A percentile compares a stretch with the other conserved stretches of the same genome.
These are phyloP conservation scores for Notocelia uddmanniana DNA, from an alignment of 2,888 invertebrate genomes.

Conservation along the genomic window DNA sequence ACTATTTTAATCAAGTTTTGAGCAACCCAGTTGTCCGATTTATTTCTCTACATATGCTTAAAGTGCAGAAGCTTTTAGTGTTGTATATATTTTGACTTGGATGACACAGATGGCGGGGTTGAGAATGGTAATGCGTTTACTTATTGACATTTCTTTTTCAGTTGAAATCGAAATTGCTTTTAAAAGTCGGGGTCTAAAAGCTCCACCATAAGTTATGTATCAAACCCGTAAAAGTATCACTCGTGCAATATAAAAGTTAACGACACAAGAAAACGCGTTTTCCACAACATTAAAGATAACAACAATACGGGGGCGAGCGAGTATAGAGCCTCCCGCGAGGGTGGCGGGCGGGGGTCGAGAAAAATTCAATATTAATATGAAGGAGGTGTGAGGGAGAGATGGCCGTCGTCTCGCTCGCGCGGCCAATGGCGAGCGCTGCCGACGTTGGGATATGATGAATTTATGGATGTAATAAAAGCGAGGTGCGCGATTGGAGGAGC, in stretches of 20 bases:
- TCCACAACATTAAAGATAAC: conserved; percentile 87
- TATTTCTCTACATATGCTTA: background rate
- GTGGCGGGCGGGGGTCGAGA: conserved; percentile 86
- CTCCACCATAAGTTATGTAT: conserved; percentile 78
- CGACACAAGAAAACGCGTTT: conserved; percentile 87
- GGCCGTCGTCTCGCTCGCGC: conserved; percentile 80
- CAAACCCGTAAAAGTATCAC: conserved; percentile 84
- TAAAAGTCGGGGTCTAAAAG: conserved; percentile 48
- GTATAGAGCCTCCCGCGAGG: conserved; percentile 85
- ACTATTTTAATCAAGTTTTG: background rate
- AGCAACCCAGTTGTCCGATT: background rate
- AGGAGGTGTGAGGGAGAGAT: conserved; percentile 87
- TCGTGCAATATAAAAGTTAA: conserved; percentile 86
- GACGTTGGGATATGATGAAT: conserved; percentile 90
- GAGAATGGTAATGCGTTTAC: conserved; percentile 15
- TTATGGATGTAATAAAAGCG: conserved; percentile 93
- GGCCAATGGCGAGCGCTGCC: conserved; percentile 85
- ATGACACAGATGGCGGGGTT: conserved; percentile 8
- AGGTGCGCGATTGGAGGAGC: conserved; percentile 88
- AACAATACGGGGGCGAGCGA: conserved; percentile 86
- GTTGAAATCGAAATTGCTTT: conserved; percentile 41
- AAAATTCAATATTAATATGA: conserved; percentile 94
- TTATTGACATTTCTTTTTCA: conserved; percentile 23
- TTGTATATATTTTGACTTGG: background rate
- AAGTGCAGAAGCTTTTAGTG: background rate